Conservation (phyloP, 2,888 invertebrate genomes). For the Scaptomyza polygonia region DNA sequence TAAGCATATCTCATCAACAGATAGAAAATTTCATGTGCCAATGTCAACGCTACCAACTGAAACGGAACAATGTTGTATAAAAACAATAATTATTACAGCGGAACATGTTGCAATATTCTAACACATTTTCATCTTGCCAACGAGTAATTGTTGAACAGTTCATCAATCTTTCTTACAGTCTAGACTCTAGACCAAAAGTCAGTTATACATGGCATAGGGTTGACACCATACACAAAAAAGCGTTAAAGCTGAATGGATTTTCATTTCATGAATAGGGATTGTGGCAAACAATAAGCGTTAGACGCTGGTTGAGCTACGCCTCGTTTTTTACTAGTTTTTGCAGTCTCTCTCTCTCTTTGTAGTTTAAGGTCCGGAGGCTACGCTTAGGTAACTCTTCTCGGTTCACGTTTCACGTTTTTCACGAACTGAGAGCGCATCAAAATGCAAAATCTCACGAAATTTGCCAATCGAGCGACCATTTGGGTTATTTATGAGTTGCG, state of each 20-base stretch:
- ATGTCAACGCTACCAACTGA: constrained; percentile 34
- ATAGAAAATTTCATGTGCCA: constrained; percentile 31
- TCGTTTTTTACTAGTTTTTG: constrained; percentile 42
- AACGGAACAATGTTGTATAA: constrained; percentile 29
- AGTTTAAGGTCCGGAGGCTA: constrained; percentile 45
- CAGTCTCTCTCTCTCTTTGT: constrained; percentile 12
- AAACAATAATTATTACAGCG: constrained; percentile 21
- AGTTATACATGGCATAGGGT: constrained; percentile 11
- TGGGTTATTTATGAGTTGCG: constrained; percentile 72
- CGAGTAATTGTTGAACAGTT: constrained; percentile 3
- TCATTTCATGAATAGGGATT: constrained; percentile 45
- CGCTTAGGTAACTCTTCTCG: constrained; percentile 76
- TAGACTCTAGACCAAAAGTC: constrained; percentile 10
- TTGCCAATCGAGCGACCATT: constrained; percentile 75
- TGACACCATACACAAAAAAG: constrained; percentile 12
- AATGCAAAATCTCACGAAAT: constrained; percentile 82
- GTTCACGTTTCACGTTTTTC: constrained; percentile 64
- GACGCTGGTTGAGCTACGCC: constrained; percentile 54
- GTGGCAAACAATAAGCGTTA: neutral
- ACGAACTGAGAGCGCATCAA: constrained; percentile 81
- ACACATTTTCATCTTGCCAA: constrained; percentile 8
- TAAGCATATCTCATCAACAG: constrained; percentile 36
- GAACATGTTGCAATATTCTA: constrained; percentile 35
- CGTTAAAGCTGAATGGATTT: constrained; percentile 36
- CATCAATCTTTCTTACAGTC: constrained; percentile 10